A percentile compares a stretch with the other conserved stretches of the same genome.
Conservation (phyloP, 2,888 invertebrate genomes). For the Ophraella communa region DNA sequence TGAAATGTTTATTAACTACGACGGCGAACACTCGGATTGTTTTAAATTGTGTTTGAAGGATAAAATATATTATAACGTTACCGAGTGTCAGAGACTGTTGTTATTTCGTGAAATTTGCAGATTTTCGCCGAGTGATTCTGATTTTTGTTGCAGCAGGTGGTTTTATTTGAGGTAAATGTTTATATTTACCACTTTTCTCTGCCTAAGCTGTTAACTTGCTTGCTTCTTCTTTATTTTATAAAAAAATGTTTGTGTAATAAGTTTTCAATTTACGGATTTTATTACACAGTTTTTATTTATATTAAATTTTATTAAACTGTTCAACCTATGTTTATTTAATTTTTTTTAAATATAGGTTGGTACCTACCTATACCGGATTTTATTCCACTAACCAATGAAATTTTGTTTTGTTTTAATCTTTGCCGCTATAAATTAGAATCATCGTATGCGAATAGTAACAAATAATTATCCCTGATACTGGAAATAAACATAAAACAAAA, state of each 20-base stretch:
- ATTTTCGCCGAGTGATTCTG: constrained; percentile 49
- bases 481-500: too few relatives aligned
- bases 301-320: too few relatives aligned
- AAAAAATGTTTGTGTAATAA: background rate
- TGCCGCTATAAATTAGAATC: too few relatives aligned
- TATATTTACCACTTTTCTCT: constrained; percentile 46
- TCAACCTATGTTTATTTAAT: too few relatives aligned
- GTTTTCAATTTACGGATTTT: too few relatives aligned
- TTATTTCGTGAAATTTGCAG: constrained; percentile 47
- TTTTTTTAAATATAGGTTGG: too few relatives aligned
- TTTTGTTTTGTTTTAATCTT: too few relatives aligned
- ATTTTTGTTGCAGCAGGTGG: constrained; percentile 56
- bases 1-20: constrained; percentile 57
- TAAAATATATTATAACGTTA: constrained; percentile 43
- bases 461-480: too few relatives aligned
- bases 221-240: background rate
- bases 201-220: constrained; percentile 6
- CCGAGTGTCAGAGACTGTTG: constrained; percentile 51
- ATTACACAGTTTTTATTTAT: too few relatives aligned
- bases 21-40: constrained; percentile 47
- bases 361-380: too few relatives aligned
- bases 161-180: constrained; percentile 57
- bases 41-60: constrained; percentile 50
- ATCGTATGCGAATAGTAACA: too few relatives aligned
- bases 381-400: too few relatives aligned